Conservation (phyloP, 2,888 invertebrate genomes). For the Habrosyne pyritoides region DNA sequence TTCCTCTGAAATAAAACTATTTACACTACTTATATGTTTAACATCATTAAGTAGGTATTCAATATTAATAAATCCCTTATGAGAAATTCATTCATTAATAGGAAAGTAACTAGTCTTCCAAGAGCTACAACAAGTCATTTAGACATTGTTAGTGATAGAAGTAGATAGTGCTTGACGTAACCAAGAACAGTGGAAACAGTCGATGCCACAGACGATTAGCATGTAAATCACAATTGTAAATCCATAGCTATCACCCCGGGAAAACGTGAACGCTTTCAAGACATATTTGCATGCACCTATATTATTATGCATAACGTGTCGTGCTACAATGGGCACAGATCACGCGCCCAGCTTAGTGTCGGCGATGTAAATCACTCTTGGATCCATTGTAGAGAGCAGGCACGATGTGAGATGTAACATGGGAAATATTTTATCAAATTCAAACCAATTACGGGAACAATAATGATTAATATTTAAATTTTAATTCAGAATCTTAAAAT, state of each 20-base stretch:
- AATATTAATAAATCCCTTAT: too few species aligned
- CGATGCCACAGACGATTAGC: slow-evolving; percentile 29
- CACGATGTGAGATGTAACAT: too few species aligned
- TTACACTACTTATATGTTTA: too few species aligned
- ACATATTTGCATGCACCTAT: background rate
- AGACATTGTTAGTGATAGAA: too few species aligned
- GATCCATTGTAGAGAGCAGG: slow-evolving; percentile 17
- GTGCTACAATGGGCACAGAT: slow-evolving; percentile 50
- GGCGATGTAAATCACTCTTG: slow-evolving; percentile 54
- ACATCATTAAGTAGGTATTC: too few species aligned
- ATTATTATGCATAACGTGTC: slow-evolving; percentile 35
- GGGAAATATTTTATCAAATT: background rate
- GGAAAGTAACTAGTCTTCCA: too few species aligned
- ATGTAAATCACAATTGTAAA: slow-evolving; percentile 37
- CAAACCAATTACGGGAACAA: background rate
- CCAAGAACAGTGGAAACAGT: slow-evolving; percentile 20
- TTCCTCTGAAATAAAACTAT: too few species aligned
- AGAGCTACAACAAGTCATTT: too few species aligned
- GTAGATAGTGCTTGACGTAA: too few species aligned
- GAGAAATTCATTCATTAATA: too few species aligned
- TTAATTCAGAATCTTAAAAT: background rate
- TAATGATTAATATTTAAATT: background rate
- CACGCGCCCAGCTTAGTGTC: slow-evolving; percentile 41
- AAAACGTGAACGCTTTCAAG: slow-evolving; percentile 11
- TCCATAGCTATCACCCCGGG: slow-evolving; percentile 25